phyloP scores from a whole-genome alignment of 2,888 invertebrate species.

The Corbicula japonica region DNA sequence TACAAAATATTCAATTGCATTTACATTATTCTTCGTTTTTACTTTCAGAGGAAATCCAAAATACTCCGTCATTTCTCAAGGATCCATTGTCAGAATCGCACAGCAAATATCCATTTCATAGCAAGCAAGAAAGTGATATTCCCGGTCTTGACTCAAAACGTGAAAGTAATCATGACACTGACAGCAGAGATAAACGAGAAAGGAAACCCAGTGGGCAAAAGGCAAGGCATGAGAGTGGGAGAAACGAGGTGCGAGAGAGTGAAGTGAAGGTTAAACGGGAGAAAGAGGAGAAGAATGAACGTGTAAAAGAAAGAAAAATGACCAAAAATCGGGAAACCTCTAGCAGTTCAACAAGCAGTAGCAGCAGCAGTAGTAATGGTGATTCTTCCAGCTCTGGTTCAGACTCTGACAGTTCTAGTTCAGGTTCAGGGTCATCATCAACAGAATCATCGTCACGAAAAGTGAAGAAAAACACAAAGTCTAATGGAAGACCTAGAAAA shows the following conservation, averaged over 20 bases:
- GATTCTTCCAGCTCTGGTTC: constrained; percentile 67
- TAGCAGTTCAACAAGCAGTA: constrained; percentile 54
- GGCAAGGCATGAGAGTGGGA: constrained; percentile 4
- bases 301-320: constrained; percentile 15
- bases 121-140: constrained; percentile 69
- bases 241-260: no score
- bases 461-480: constrained; percentile 25
- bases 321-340: constrained; percentile 43
- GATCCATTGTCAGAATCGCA: constrained; percentile 72
- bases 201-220: constrained; percentile 20
- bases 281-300: constrained; percentile 32
- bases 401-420: constrained; percentile 66
- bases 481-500: constrained; percentile 35
- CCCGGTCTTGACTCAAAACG: constrained; percentile 74
- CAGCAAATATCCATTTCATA: constrained; percentile 73
- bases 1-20: not conserved
- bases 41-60: constrained; percentile 65
- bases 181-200: constrained; percentile 29
- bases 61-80: constrained; percentile 73
- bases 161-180: constrained; percentile 14
- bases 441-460: constrained; percentile 26
- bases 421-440: constrained; percentile 60
- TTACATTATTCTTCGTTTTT: constrained; percentile 9
- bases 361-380: constrained; percentile 69
- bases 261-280: constrained; percentile 48